Conservation (phyloP, 2,888 invertebrate species). For the Nowickia ferox region DNA sequence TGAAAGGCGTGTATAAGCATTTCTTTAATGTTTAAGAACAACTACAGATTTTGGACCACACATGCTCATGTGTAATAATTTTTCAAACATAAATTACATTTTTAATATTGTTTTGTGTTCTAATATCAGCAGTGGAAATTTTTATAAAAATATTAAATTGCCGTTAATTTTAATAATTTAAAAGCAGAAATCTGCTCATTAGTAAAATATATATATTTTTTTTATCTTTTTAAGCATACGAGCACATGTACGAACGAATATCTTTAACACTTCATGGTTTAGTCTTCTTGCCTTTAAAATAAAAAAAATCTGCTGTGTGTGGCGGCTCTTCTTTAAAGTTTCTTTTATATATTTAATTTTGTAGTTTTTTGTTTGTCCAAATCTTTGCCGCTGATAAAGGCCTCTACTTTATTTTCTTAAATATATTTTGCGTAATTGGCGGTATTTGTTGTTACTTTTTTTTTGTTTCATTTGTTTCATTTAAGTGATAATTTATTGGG, state of each 20-base stretch:
- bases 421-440: slow-evolving; percentile 72
- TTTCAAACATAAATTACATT: slow-evolving; percentile 24
- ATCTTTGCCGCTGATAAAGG: slow-evolving; percentile 71
- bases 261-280: slow-evolving; percentile 51
- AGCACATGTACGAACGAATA: not conserved
- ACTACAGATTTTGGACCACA: slow-evolving; percentile 37
- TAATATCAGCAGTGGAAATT: slow-evolving; percentile 26
- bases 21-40: not conserved
- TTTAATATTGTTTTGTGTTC: slow-evolving; percentile 13
- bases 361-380: slow-evolving; percentile 61
- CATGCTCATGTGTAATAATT: slow-evolving; percentile 34
- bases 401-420: slow-evolving; percentile 29
- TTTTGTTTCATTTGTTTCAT: slow-evolving; percentile 51
- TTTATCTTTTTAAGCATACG: not conserved
- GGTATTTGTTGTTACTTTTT: slow-evolving; percentile 53
- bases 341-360: slow-evolving; percentile 46
- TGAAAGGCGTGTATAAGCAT: slow-evolving; percentile 1
- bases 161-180: slow-evolving; percentile 16
- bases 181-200: slow-evolving; percentile 54
- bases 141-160: slow-evolving; percentile 43
- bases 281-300: slow-evolving; percentile 11
- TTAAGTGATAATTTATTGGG: slow-evolving; percentile 71
- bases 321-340: slow-evolving; percentile 69
- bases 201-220: slow-evolving; percentile 44
- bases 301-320: slow-evolving; percentile 8